Conservation (phyloP, 2,113 vertebrate species). For the Hemiscyllium ocellatum region DNA sequence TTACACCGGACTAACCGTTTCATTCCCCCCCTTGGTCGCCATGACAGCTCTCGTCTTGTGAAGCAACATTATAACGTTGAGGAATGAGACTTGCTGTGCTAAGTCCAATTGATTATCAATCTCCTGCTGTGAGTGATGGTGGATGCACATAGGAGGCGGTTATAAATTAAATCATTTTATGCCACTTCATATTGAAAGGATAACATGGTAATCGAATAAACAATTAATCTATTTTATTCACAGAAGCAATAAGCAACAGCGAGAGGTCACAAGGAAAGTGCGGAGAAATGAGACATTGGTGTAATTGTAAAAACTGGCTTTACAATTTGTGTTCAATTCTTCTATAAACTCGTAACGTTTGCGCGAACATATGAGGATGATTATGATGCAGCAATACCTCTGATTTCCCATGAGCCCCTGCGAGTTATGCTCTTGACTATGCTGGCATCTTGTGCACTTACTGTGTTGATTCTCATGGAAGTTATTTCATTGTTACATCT, state of each 20-base stretch:
- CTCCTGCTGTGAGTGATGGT: background rate
- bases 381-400: background rate
- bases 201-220: background rate
- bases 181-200: background rate
- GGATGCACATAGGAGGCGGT: background rate
- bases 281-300: background rate
- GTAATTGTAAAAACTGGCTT: background rate
- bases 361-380: background rate
- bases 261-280: background rate
- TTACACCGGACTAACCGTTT: background rate
- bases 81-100: background rate
- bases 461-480: background rate
- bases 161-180: background rate
- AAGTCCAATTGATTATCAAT: background rate
- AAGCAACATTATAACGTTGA: background rate
- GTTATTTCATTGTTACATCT: background rate
- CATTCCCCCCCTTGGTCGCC: background rate
- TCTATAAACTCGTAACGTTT: background rate
- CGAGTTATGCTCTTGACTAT: background rate
- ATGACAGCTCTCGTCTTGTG: background rate
- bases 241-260: background rate
- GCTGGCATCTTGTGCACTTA: background rate
- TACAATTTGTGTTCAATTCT: background rate
- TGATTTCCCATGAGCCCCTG: background rate
- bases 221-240: constrained; percentile 18